Evolutionary conservation across 2,888 invertebrate genomes (phyloP), one percentile per base, ranked within the genome.

Genomic region (Cryptophagus acutangulus): DNA sequence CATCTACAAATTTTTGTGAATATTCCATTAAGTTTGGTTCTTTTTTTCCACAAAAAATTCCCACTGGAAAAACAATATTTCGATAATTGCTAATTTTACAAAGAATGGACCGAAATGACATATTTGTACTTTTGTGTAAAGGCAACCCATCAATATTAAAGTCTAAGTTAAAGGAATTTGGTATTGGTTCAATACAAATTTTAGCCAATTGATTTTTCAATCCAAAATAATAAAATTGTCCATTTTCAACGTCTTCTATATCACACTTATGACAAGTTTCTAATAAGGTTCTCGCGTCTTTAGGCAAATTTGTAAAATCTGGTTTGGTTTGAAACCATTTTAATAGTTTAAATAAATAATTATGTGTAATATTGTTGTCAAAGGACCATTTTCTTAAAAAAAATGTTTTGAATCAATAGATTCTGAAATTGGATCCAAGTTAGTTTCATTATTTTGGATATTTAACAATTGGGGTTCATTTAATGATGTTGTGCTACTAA

Each of bases 21-120:
- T 35, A 51, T 29, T 48, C 31, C 24, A 38, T 20, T 18, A 51
- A 35, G 18, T 42, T 43, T 31, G 51, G 51, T 39, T 51, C 49
- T 17, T 10, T 25, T n/a, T 33, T 31, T 20, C 49, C 49, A 40
- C 37, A 48, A 39, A 31, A 51, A 43, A 51, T 26, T n/a, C 10
- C 26, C 9, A 26, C 26, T 4, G 26, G 3, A 26, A 26, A 26
- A n/a, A 13, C 3, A 4, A 8, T 12, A 3, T 3, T 12, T 3
- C 12, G 3, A 6, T 3, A 3, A 3, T 6, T 4, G 12, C 3
- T 26, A 3, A 26, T 8, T 26, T 41, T 34, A 24, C 44, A 46
- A 26, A 47, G 40, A 33, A 47, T 47, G n/a, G 47, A 45, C 47
- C 47, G 45, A 26, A 43, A 43, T 9, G 39, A 40, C 5, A 3